Conservation (phyloP, 2,888 invertebrate genomes). For the Megalurothrips usitatus region DNA sequence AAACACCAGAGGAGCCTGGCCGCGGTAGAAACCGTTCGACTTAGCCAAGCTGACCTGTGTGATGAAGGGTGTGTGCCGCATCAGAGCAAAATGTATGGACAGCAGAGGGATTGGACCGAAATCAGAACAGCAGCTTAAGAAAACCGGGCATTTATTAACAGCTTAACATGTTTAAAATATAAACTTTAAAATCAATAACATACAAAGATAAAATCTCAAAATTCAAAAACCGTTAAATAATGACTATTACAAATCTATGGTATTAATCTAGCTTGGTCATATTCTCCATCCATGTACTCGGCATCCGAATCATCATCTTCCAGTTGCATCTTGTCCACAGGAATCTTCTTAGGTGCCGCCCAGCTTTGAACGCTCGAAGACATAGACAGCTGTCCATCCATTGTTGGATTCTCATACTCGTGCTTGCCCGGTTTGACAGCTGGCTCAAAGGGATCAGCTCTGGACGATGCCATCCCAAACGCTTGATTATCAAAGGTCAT, state of each 20-base stretch:
- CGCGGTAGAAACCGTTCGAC: no score
- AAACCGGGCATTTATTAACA: slow-evolving; percentile 9
- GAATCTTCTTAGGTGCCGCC: not conserved
- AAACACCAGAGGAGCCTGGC: no score
- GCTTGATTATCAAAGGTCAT: slow-evolving; percentile 46
- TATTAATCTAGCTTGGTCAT: not conserved
- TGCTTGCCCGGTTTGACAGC: slow-evolving; percentile 43
- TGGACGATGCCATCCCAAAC: slow-evolving; percentile 40
- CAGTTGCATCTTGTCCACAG: not conserved
- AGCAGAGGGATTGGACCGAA: no score
- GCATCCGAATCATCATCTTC: slow-evolving; percentile 12
- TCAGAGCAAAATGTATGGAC: no score
- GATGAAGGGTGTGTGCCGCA: no score
- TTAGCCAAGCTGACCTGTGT: no score
- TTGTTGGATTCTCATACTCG: slow-evolving; percentile 44
- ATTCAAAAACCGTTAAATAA: not conserved
- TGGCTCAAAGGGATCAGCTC: slow-evolving; percentile 36
- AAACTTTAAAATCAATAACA: slow-evolving; percentile 4
- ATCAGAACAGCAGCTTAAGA: not conserved
- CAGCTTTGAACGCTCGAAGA: not conserved
- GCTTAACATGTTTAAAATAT: not conserved
- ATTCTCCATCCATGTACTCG: slow-evolving; percentile 4
- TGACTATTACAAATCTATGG: not conserved
- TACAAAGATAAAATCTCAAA: not conserved
- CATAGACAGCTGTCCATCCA: not conserved